Conservation (phyloP, 2,888 invertebrate genomes). For the Tineola bisselliella region DNA sequence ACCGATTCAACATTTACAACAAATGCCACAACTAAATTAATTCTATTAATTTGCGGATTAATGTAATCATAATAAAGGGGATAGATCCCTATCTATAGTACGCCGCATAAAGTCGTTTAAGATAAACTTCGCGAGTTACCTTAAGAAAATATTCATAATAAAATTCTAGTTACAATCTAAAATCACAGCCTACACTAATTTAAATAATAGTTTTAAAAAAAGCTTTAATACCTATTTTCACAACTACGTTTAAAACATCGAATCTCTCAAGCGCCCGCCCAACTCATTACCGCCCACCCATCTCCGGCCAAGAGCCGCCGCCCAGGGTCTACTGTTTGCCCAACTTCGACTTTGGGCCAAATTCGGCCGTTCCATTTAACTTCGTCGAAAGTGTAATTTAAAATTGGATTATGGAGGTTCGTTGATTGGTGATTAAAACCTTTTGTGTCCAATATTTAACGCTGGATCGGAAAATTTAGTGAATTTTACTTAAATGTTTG, state of each 20-base stretch:
- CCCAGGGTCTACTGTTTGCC: conserved; percentile 23
- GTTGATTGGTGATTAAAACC: conserved; percentile 41
- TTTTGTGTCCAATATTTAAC: conserved; percentile 15
- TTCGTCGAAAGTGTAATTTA: conserved; percentile 23
- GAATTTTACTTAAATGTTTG: neutral
- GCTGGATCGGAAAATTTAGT: neutral
- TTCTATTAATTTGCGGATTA: too few relatives aligned
- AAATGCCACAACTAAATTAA: too few relatives aligned
- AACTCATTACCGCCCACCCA: conserved; percentile 47
- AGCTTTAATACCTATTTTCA: conserved; percentile 23
- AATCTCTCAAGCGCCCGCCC: conserved; percentile 24
- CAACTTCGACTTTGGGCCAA: conserved; percentile 33
- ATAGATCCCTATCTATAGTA: too few relatives aligned
- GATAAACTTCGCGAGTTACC: too few relatives aligned
- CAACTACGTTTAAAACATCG: conserved; percentile 24
- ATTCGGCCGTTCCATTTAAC: conserved; percentile 15
- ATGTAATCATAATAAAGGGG: too few relatives aligned
- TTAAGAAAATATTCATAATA: too few relatives aligned
- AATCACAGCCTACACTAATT: too few relatives aligned
- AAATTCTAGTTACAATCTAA: too few relatives aligned
- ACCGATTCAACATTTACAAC: neutral
- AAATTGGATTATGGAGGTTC: conserved; percentile 29
- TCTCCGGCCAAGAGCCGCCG: conserved; percentile 51
- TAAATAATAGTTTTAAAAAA: too few relatives aligned
- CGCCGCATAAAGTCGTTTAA: too few relatives aligned